These are phyloP conservation scores for Cygnus olor DNA, from an alignment of 2,797 vertebrate genomes.

Conservation along the genomic window DNA sequence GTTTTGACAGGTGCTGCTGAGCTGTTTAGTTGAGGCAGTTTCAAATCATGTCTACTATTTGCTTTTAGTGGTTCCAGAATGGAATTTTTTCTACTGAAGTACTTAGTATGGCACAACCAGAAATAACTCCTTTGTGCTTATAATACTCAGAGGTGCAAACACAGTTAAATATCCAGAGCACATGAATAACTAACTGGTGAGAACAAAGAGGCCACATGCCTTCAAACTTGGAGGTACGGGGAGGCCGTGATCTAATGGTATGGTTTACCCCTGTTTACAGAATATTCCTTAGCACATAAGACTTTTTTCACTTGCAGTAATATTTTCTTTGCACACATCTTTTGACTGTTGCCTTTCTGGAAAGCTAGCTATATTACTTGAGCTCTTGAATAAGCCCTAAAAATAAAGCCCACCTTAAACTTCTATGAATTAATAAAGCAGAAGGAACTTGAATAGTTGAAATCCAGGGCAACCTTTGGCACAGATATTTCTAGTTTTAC, in stretches of 20 bases:
- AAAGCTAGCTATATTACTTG: not conserved
- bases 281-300: not conserved
- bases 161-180: not conserved
- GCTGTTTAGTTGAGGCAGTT: constrained; percentile 47
- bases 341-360: not conserved
- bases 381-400: not conserved
- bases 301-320: not conserved
- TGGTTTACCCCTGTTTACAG: not conserved
- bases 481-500: not conserved
- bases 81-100: constrained; percentile 33
- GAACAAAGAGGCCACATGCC: not conserved
- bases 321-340: fast-evolving
- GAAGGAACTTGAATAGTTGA: not conserved
- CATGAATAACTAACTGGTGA: not conserved
- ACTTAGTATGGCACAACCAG: not conserved
- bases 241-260: not conserved
- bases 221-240: not conserved
- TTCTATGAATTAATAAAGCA: not conserved
- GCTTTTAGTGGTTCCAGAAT: constrained; percentile 30
- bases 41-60: constrained; percentile 48
- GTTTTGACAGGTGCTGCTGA: constrained; percentile 62
- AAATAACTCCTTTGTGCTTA: not conserved
- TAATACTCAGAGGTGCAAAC: not conserved
- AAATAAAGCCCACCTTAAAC: not conserved
- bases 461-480: not conserved